Percentiles rank a stretch among this genome's conserved stretches.
Evolutionary conservation across 2,113 vertebrate genomes (phyloP).

Genomic region (Mugil cephalus): DNA sequence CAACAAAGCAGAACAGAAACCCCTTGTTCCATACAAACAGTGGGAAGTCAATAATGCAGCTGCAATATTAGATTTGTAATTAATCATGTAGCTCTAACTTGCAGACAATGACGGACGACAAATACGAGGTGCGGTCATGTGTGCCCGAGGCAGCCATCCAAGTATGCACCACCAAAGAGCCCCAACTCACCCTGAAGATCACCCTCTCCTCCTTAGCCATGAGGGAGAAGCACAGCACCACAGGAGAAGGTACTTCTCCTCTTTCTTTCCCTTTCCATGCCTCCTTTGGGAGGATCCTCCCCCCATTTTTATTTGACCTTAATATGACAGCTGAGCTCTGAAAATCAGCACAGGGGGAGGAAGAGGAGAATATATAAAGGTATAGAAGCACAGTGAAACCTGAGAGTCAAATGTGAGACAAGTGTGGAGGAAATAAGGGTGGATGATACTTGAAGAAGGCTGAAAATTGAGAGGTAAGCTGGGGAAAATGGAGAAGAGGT

Average conservation of each 20-base stretch:
- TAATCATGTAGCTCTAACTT: slow-evolving; percentile 65
- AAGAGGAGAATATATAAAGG: not conserved
- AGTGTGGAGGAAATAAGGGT: not conserved
- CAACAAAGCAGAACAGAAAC: not conserved
- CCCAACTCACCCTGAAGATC: slow-evolving; percentile 91
- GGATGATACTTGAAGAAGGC: slow-evolving; percentile 21
- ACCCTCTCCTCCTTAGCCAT: slow-evolving; percentile 91
- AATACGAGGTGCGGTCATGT: slow-evolving; percentile 89
- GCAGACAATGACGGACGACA: slow-evolving; percentile 93
- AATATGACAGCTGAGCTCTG: slow-evolving; percentile 1
- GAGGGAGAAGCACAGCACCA: slow-evolving; percentile 88
- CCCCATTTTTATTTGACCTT: slow-evolving; percentile 42
- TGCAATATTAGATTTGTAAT: slow-evolving; percentile 19
- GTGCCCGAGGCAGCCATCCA: slow-evolving; percentile 90
- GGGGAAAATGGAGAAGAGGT: slow-evolving; percentile 19
- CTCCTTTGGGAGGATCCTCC: not conserved
- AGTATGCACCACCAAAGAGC: slow-evolving; percentile 89
- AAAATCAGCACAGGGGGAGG: not conserved
- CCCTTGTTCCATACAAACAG: not conserved
- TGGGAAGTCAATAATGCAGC: not conserved
- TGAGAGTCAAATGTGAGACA: slow-evolving; percentile 12
- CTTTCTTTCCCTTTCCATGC: not conserved
- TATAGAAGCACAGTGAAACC: slow-evolving; percentile 6
- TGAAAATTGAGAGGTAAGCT: slow-evolving; percentile 46
- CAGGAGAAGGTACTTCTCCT: slow-evolving; percentile 87